Evolutionary conservation across 2,888 invertebrate species (phyloP), one percentile per base, ranked within the genome.

Genomic region (Lacanobia wlatinum): DNA sequence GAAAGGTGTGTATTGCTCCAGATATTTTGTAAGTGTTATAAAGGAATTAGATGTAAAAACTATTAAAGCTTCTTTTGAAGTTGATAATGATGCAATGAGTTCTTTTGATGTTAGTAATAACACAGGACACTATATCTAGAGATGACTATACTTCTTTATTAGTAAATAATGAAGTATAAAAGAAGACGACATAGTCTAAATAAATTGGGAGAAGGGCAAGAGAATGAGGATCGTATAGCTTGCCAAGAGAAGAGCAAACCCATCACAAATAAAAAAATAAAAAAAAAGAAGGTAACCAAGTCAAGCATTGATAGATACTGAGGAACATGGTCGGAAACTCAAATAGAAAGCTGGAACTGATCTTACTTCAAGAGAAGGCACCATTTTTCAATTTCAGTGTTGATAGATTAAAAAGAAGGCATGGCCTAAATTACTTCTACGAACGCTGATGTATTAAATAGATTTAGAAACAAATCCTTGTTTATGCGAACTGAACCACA

Each of bases 1-100:
- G 74, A 80, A 80, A 62, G 66, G 61, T 74, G 52, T 56, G 70
- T 14, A 78, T 46, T 76, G 55, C 74, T 73, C 55, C 50, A 73
- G 55, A 55, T 73, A 77, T 18, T 71, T 61, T 56, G 55, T 55
- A 46, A 78, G 4, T 23, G 21, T 60, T 59, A 18, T 40, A 48
- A 38, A 62, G 28, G n/a, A 34, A 46, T n/a, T 12, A 43, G 6
- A 38, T 34, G 16, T 5, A 7, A 28, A 48, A 59, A 68, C 23
- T 18, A 4, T 8, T n/a, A n/a, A 2, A n/a, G 10, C 6, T 21
- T 16, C 14, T 40, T 23, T 12, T 58, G 10, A 16, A 34, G 69
- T 53, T 38, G 14, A 18, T 38, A 43, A 28, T 56, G 46, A 28
- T 38, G 8, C 46, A 52, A 67, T 16, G 1, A 5, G 46, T 38